phyloP scores from a whole-genome alignment of 2,797 vertebrate species.

The Myotis daubentonii region DNA sequence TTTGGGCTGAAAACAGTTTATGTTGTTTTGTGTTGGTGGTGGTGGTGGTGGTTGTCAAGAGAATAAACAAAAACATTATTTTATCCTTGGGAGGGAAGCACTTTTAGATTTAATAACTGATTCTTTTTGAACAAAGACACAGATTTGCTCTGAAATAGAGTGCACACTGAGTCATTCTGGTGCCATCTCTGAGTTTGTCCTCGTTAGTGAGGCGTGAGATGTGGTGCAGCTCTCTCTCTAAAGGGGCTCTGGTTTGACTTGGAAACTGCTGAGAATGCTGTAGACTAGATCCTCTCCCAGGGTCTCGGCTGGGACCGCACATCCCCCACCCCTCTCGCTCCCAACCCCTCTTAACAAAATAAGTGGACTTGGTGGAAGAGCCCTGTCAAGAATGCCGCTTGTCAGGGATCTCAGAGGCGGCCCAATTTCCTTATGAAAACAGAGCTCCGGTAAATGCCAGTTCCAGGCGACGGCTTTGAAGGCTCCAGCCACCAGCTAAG shows the following conservation, averaged over 20 bases:
- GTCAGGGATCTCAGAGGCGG: conserved; percentile 71
- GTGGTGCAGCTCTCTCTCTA: not conserved
- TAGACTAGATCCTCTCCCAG: not conserved
- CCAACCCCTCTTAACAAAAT: conserved; percentile 62
- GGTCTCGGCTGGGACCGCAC: not conserved
- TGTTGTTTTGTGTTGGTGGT: too few species aligned
- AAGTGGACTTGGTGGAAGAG: conserved; percentile 63
- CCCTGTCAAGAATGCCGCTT: conserved; percentile 61
- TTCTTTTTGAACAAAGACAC: not conserved
- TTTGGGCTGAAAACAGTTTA: not conserved
- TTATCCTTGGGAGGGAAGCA: not conserved
- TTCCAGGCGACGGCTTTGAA: conserved; percentile 87
- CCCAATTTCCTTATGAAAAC: conserved; percentile 80
- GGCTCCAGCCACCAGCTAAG: conserved; percentile 84
- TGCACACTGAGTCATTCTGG: not conserved
- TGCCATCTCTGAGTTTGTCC: not conserved
- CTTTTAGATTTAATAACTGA: not conserved
- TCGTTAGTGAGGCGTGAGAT: rapidly evolving
- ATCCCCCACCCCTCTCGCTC: not conserved
- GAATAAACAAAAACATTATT: not conserved
- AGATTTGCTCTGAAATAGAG: not conserved
- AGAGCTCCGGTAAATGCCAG: conserved; percentile 85
- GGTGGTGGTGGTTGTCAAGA: not conserved
- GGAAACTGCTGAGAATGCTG: conserved; percentile 20
- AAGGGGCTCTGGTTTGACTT: not conserved